A percentile compares a stretch with the other conserved stretches of the same genome.
These are phyloP conservation scores for Rhynchomys soricoides DNA, from an alignment of 2,113 vertebrate genomes.

Conservation along the genomic window DNA sequence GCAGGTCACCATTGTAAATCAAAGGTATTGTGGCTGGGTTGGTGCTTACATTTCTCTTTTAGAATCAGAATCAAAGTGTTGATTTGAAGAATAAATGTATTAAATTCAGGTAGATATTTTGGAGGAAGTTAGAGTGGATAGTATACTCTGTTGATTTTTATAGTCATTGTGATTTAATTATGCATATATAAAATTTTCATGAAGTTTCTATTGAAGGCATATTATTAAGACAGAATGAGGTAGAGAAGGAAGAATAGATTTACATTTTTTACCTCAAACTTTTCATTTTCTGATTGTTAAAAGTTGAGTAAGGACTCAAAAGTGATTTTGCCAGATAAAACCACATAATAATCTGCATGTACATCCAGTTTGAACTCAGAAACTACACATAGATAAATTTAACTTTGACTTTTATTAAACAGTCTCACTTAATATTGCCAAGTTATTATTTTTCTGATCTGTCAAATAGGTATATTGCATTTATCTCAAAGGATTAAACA, in stretches of 20 bases:
- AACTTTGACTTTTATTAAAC: not conserved
- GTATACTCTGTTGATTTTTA: not conserved
- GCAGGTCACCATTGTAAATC: not conserved
- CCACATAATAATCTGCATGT: not conserved
- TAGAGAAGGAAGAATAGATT: not conserved
- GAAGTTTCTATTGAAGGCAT: not conserved
- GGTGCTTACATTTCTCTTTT: not conserved
- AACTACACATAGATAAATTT: not conserved
- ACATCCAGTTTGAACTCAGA: not conserved
- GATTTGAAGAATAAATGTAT: not conserved
- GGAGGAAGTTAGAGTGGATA: not conserved
- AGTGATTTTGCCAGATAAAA: not conserved
- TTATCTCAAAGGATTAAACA: not conserved
- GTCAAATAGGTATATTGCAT: not conserved
- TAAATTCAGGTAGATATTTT: not conserved
- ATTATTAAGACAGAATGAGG: not conserved
- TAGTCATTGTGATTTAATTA: slow-evolving; percentile 19
- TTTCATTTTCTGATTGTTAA: not conserved
- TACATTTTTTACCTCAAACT: not conserved
- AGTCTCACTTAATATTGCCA: not conserved
- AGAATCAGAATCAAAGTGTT: not conserved
- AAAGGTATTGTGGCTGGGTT: not conserved
- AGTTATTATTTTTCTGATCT: not conserved
- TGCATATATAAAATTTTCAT: not conserved
- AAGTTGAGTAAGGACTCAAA: not conserved